Conservation (phyloP, 2,797 vertebrate genomes). For the Gymnopithys bicolor region DNA sequence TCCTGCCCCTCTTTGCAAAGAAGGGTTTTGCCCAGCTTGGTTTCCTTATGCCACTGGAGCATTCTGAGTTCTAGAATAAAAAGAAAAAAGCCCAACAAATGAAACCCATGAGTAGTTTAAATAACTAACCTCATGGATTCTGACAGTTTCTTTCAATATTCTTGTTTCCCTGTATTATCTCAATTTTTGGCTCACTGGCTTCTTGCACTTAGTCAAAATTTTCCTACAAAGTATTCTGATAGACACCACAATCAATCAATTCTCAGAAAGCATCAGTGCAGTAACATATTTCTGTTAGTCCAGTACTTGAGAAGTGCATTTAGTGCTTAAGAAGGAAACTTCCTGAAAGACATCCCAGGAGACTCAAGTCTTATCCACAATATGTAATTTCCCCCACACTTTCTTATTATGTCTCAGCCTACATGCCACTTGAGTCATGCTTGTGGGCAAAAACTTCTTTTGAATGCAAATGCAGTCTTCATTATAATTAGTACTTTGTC, state of each 20-base stretch:
- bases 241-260: not conserved
- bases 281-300: not conserved
- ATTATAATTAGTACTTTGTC: constrained; percentile 24
- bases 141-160: not conserved
- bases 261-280: not conserved
- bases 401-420: constrained; percentile 59
- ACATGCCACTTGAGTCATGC: constrained; percentile 49
- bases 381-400: constrained; percentile 51
- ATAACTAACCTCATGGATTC: not conserved
- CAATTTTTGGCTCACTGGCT: not conserved
- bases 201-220: not conserved
- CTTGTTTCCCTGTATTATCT: not conserved
- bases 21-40: not conserved
- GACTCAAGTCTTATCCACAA: not conserved
- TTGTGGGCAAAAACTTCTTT: constrained; percentile 58
- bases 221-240: not conserved
- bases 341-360: constrained; percentile 37
- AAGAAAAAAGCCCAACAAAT: not conserved
- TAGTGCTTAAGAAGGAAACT: constrained; percentile 12
- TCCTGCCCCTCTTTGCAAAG: not conserved
- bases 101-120: not conserved
- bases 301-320: not conserved
- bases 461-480: constrained; percentile 48
- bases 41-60: not conserved
- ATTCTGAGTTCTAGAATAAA: not conserved